Conservation (phyloP, 1,140 invertebrate genomes). For the Onthophagus taurus region DNA sequence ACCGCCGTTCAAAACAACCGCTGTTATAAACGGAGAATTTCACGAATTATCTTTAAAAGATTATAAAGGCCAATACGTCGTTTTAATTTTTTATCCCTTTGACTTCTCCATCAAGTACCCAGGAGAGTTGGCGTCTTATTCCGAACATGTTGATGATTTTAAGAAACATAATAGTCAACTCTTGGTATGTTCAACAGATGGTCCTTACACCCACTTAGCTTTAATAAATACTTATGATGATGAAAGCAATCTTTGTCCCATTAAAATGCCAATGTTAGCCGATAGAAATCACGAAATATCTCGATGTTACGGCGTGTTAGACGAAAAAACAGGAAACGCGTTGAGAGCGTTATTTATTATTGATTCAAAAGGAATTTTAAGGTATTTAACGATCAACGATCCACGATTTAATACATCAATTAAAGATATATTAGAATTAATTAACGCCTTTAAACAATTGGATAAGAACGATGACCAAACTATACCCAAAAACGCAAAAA, state of each 20-base stretch:
- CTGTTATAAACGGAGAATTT: constrained; percentile 84
- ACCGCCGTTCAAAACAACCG: constrained; percentile 77
- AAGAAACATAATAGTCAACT: constrained; percentile 54
- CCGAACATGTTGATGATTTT: constrained; percentile 59
- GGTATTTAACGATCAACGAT: constrained; percentile 79
- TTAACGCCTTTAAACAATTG: too few species aligned
- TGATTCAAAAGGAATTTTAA: constrained; percentile 57
- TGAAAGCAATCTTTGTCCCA: constrained; percentile 76
- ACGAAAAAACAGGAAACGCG: constrained; percentile 76
- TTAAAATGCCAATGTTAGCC: constrained; percentile 85
- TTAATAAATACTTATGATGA: constrained; percentile 61
- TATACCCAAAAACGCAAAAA: too few species aligned
- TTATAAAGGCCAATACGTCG: constrained; percentile 90
- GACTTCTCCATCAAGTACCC: constrained; percentile 94
- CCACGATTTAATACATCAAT: too few species aligned
- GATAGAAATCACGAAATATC: constrained; percentile 88
- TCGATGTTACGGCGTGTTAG: constrained; percentile 75
- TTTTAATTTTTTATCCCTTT: constrained; percentile 88
- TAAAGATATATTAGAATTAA: too few species aligned
- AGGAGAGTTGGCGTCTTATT: constrained; percentile 78
- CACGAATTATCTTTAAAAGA: constrained; percentile 78
- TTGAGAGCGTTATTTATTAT: constrained; percentile 69
- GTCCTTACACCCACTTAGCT: constrained; percentile 77
- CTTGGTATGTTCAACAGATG: constrained; percentile 76
- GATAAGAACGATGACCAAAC: too few species aligned